phyloP scores from a whole-genome alignment of 2,888 invertebrate genomes.

The Clepsis dumicolana region DNA sequence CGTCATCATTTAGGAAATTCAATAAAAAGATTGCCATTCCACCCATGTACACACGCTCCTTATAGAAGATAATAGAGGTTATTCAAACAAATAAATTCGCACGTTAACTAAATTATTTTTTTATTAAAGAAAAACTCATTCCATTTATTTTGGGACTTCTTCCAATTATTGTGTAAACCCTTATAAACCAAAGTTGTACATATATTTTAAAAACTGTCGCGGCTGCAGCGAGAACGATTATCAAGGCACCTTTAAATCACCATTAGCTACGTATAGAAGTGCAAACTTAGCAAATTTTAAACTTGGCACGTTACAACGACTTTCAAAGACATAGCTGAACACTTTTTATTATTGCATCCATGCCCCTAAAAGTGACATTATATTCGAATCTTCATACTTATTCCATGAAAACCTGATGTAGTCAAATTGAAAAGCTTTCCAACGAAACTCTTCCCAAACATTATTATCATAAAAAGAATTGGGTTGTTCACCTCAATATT shows the following conservation, averaged over 20 bases:
- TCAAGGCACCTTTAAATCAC: neutral
- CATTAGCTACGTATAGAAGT: neutral
- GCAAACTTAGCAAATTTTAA: constrained; percentile 1
- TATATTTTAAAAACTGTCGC: neutral
- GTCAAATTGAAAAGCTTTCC: constrained; percentile 46
- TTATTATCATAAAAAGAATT: constrained; percentile 51
- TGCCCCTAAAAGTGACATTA: neutral
- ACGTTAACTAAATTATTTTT: no score
- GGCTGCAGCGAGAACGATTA: neutral
- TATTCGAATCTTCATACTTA: constrained; percentile 2
- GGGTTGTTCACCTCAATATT: constrained; percentile 55
- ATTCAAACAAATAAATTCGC: neutral
- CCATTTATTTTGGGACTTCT: no score
- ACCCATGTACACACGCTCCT: neutral
- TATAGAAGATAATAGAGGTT: neutral
- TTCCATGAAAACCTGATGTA: constrained; percentile 33
- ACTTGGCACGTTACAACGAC: neutral
- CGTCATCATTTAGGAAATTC: neutral
- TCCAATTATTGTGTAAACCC: neutral
- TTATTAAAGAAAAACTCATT: no score
- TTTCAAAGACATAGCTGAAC: neutral
- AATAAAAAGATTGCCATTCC: neutral
- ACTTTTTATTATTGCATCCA: neutral
- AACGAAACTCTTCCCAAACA: constrained; percentile 44
- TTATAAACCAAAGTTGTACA: neutral